phyloP scores from a whole-genome alignment of 2,113 vertebrate genomes.

The Oenanthe melanoleuca region DNA sequence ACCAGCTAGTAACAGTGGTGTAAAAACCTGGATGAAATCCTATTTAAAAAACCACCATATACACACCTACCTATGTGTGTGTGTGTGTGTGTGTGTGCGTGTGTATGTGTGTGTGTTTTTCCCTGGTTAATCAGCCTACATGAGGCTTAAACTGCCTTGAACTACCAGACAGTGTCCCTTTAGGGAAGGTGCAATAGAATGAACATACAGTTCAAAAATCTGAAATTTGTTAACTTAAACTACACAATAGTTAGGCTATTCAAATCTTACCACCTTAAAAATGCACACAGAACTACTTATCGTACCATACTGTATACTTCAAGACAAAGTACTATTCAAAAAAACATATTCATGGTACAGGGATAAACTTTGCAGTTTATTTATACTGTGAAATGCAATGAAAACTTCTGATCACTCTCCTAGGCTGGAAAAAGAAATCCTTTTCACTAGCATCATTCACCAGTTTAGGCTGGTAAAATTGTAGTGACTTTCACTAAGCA shows the following conservation, averaged over 20 bases:
- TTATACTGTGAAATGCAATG: conserved; percentile 77
- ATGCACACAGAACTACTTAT: conserved; percentile 68
- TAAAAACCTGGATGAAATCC: conserved; percentile 3
- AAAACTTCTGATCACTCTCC: conserved; percentile 67
- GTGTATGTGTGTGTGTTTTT: background rate
- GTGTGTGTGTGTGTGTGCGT: background rate
- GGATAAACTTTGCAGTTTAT: conserved; percentile 78
- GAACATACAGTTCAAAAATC: conserved; percentile 68
- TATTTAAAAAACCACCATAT: background rate
- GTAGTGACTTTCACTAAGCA: conserved; percentile 68
- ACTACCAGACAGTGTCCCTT: conserved; percentile 68
- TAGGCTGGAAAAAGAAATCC: conserved; percentile 73
- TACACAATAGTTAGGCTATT: conserved; percentile 70
- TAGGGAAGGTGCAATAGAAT: conserved; percentile 69
- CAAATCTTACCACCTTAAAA: conserved; percentile 72
- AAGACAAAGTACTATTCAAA: conserved; percentile 71
- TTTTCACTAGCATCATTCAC: conserved; percentile 61
- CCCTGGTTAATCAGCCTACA: conserved; percentile 50
- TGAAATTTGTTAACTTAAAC: conserved; percentile 70
- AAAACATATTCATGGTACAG: conserved; percentile 75
- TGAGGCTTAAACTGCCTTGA: conserved; percentile 57
- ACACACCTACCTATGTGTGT: background rate
- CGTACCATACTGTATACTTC: conserved; percentile 67
- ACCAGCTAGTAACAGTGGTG: background rate
- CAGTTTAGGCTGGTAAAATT: conserved; percentile 64